Evolutionary conservation across 1,140 invertebrate species (phyloP), one percentile per base, ranked within the genome.

Genomic region (Palaemon carinicauda): DNA sequence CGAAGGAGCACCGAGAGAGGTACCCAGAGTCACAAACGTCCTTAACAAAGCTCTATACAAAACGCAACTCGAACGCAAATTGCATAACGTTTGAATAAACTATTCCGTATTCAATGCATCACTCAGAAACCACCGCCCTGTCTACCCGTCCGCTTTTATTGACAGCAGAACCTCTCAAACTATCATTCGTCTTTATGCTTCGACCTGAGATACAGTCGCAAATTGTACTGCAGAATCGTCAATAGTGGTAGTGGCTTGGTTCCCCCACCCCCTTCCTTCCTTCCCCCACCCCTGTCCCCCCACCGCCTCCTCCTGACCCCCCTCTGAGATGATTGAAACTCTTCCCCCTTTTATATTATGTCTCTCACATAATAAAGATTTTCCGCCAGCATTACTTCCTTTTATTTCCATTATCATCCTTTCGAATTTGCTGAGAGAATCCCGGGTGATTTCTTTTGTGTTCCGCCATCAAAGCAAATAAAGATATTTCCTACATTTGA

Each of bases 341-440:
- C 56, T 85, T 85, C 83, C 53, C 82, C 52, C 75, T 53, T 85
- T 85, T 85, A 85, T 85, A 85, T 85, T 79, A 85, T 85, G 83
- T 85, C 83, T 71, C 33, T 5, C 83, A 85, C 83, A 85, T 85
- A 85, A 85, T 85, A 85, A 79, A 85, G 77, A 85, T 85, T 85
- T 85, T 85, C 83, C 83, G 83, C 83, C 33, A 51, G 83, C 77
- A 85, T 85, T 85, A 85, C 77, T 85, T 79, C 56, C 77, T 79
- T 85, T 85, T 85, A 85, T 85, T 85, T 80, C 77, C 83, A 85
- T 85, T 85, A 85, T 85, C 79, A 85, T 77, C 83, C 83, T 85
- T 85, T 85, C 83, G 83, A 85, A 85, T 85, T 85, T 85, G 83
- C 77, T 80, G 74, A 79, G 75, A 71, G 75, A 85, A 79, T 79